Conservation (phyloP, 2,113 vertebrate genomes). For the Tautogolabrus adspersus region DNA sequence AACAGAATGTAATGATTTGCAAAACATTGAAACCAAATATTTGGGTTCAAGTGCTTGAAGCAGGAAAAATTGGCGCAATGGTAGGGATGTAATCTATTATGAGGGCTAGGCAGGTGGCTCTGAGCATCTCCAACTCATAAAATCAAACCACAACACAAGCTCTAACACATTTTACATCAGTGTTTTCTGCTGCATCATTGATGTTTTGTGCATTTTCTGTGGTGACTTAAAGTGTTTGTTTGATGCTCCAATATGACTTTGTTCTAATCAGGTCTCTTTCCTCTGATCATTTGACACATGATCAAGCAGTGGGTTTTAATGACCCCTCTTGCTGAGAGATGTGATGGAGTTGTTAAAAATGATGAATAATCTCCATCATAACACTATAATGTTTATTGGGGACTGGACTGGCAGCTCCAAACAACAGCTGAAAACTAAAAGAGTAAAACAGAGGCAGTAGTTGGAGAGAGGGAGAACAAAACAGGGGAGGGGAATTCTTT, state of each 20-base stretch:
- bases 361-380: constrained; percentile 58
- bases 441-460: constrained; percentile 46
- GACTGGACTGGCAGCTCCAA: constrained; percentile 39
- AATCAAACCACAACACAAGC: no score
- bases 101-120: no score
- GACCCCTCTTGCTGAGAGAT: constrained; percentile 24
- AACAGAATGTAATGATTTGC: no score
- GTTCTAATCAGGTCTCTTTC: neutral
- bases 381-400: constrained; percentile 49
- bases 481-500: constrained; percentile 27
- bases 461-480: constrained; percentile 34
- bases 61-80: no score
- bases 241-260: neutral
- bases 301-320: constrained; percentile 27
- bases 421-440: constrained; percentile 31
- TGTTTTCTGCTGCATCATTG: no score
- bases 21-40: no score
- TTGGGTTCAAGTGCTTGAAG: no score
- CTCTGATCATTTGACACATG: constrained; percentile 33
- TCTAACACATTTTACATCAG: no score
- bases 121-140: no score
- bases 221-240: no score
- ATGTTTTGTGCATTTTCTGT: no score
- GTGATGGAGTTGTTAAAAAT: constrained; percentile 55
- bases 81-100: no score